Evolutionary conservation across 2,888 invertebrate genomes (phyloP).

Genomic region (Megamerina dolium): DNA sequence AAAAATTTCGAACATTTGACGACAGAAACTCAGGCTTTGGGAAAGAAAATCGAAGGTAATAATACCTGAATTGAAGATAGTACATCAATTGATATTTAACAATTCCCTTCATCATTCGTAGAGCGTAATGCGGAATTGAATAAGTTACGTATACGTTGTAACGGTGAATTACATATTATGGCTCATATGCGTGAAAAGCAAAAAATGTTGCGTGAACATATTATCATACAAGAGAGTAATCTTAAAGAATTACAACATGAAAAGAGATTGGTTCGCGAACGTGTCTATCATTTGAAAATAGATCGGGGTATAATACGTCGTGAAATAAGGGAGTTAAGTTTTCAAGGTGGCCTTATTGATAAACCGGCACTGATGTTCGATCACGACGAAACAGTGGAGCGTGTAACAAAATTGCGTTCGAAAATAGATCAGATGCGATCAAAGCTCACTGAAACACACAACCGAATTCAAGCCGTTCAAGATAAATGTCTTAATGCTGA

Average conservation of each 20-base stretch:
- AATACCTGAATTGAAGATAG: neutral
- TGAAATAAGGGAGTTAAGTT: conserved; percentile 26
- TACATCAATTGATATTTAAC: neutral
- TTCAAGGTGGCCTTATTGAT: conserved; percentile 35
- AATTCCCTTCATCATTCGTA: conserved; percentile 11
- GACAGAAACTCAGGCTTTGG: conserved; percentile 33
- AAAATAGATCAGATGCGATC: conserved; percentile 20
- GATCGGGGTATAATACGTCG: conserved; percentile 25
- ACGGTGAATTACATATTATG: conserved; percentile 31
- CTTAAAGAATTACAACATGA: conserved; percentile 17
- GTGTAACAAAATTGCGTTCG: conserved; percentile 10
- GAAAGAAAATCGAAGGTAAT: conserved; percentile 42
- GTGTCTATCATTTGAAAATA: conserved; percentile 27
- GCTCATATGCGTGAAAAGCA: conserved; percentile 40
- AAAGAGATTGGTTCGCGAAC: conserved; percentile 19
- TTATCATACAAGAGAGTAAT: neutral
- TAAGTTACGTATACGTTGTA: conserved; percentile 28
- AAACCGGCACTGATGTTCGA: conserved; percentile 38
- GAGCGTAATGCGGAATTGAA: conserved; percentile 36
- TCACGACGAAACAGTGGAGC: conserved; percentile 32
- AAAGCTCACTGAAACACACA: conserved; percentile 1
- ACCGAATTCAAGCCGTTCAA: conserved; percentile 1
- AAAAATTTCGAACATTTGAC: conserved; percentile 34
- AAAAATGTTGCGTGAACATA: conserved; percentile 21
- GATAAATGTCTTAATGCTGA: no score